Conservation (phyloP, 2,113 vertebrate species). For the Chloroceryle aenea region DNA sequence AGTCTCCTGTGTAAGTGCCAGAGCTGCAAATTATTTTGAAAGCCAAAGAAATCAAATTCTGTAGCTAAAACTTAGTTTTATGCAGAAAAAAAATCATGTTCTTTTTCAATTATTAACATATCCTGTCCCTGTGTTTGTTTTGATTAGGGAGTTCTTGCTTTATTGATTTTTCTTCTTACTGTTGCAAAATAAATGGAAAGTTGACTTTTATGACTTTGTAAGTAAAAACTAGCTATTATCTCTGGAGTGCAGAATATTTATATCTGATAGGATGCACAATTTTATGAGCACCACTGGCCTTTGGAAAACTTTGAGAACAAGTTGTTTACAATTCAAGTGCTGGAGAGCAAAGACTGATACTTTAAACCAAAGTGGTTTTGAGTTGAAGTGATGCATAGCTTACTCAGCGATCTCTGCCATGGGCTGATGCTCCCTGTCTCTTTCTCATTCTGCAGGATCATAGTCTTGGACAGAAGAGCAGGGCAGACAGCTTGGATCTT, state of each 20-base stretch:
- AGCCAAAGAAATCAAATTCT: neutral
- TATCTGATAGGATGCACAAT: neutral
- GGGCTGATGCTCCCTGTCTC: neutral
- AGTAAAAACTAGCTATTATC: neutral
- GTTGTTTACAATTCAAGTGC: neutral
- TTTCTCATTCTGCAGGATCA: neutral
- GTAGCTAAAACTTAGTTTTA: neutral
- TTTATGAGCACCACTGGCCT: neutral
- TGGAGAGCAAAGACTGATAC: neutral
- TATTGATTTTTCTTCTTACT: neutral
- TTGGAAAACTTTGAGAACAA: neutral
- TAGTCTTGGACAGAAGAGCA: neutral
- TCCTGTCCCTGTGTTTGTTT: neutral
- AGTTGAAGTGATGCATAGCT: neutral
- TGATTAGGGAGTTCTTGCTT: neutral
- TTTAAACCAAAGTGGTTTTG: neutral
- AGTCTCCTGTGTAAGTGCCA: neutral
- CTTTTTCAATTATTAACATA: neutral
- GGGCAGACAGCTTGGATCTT: neutral
- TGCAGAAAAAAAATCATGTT: neutral
- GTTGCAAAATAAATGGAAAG: neutral
- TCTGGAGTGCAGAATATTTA: neutral
- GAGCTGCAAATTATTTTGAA: neutral
- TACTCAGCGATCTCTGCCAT: fast-evolving
- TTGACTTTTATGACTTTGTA: neutral